Conservation (phyloP, 1,140 invertebrate species). For the Epicauta chinensis region DNA sequence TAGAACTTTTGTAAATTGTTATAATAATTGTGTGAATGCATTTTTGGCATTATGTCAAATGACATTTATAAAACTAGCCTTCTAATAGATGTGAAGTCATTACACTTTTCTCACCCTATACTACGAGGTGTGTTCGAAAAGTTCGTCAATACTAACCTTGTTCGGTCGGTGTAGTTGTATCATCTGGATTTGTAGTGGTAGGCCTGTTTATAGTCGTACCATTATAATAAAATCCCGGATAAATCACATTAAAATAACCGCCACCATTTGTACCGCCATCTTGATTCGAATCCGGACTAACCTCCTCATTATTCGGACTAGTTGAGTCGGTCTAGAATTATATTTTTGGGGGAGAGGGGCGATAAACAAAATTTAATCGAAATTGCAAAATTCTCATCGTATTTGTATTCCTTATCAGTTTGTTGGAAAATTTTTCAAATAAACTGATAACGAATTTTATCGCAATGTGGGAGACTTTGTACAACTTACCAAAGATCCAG, state of each 20-base stretch:
- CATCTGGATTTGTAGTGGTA: too few relatives aligned
- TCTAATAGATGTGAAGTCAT: not conserved
- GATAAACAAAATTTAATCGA: not conserved
- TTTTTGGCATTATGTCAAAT: not conserved
- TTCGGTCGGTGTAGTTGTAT: slow-evolving; percentile 7
- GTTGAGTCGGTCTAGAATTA: slow-evolving; percentile 38
- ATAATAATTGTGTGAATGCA: not conserved
- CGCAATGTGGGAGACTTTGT: slow-evolving; percentile 2
- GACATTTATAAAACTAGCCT: not conserved
- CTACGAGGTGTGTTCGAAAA: too few relatives aligned
- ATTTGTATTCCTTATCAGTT: not conserved
- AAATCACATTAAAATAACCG: slow-evolving; percentile 33
- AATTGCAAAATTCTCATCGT: not conserved
- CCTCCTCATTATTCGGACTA: slow-evolving; percentile 40
- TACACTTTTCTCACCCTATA: not conserved
- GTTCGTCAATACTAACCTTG: slow-evolving; percentile 5
- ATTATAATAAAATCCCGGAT: slow-evolving; percentile 33
- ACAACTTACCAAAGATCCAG: slow-evolving; percentile 39
- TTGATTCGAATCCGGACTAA: slow-evolving; percentile 32
- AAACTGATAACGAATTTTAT: too few relatives aligned
- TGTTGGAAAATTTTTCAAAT: too few relatives aligned
- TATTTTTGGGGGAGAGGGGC: not conserved
- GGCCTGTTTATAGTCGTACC: slow-evolving; percentile 1
- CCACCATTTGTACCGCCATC: slow-evolving; percentile 26
- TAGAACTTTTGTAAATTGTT: too few relatives aligned